Evolutionary conservation across 2,797 vertebrate genomes (phyloP).

Genomic region (Apodemus agrarius): DNA sequence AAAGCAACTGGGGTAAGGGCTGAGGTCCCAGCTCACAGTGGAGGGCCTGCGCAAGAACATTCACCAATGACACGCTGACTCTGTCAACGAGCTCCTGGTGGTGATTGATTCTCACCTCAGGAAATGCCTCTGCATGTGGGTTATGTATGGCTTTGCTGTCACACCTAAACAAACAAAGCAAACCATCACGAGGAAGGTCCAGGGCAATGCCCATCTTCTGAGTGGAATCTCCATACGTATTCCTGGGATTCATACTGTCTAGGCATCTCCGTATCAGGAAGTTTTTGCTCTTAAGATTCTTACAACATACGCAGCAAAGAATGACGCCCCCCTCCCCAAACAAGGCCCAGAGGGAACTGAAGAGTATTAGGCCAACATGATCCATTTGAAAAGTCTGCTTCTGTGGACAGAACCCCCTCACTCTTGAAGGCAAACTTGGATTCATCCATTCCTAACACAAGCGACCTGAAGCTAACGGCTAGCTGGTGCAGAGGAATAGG

Average conservation of each 20-base stretch:
- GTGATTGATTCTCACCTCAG: background rate
- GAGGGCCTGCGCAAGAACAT: background rate
- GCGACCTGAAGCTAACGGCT: background rate
- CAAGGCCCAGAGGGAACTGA: background rate
- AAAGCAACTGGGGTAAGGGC: too few relatives aligned
- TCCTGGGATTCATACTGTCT: too few relatives aligned
- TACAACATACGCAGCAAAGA: accelerated
- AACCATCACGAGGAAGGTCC: background rate
- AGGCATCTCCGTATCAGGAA: background rate
- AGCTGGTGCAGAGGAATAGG: too few relatives aligned
- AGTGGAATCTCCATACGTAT: background rate
- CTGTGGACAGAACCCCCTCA: background rate
- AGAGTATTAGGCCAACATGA: accelerated
- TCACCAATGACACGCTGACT: background rate
- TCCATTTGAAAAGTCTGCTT: background rate
- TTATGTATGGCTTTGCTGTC: background rate
- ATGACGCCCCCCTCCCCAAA: too few relatives aligned
- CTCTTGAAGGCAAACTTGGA: background rate
- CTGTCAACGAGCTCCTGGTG: background rate
- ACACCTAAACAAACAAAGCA: background rate
- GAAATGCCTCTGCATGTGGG: background rate
- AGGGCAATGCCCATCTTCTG: background rate
- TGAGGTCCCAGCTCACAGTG: background rate
- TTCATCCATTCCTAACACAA: background rate
- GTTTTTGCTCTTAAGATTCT: too few relatives aligned